Evolutionary conservation across 35 echinoderm and acorn worm genomes (phyloP).

Genomic region (Heliocidaris tuberculata): DNA sequence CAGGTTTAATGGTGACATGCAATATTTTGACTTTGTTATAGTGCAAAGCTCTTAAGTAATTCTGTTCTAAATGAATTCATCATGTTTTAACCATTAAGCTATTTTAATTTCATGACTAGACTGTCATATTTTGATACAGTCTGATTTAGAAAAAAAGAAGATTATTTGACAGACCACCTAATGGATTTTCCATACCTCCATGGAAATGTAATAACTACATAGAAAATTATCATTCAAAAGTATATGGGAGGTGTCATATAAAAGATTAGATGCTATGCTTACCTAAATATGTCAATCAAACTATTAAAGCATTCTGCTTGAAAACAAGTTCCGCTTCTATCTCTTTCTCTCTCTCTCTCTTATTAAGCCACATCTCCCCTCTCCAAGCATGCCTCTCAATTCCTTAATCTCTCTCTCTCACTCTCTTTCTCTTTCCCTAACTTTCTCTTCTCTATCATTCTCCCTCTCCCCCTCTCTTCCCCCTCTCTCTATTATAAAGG

Average conservation of each 20-base stretch:
- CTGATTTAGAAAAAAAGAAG: neutral
- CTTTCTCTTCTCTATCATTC: neutral
- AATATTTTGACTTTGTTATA: neutral
- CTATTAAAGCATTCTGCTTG: neutral
- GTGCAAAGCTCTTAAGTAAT: neutral
- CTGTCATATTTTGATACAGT: neutral
- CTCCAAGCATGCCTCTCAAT: neutral
- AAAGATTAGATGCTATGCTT: neutral
- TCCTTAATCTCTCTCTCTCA: too few relatives aligned
- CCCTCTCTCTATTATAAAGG: neutral
- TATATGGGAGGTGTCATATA: neutral
- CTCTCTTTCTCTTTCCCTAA: too few relatives aligned
- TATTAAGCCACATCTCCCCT: neutral
- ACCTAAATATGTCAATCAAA: conserved; percentile 6
- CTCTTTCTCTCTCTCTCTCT: neutral
- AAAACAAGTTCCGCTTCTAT: neutral
- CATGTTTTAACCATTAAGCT: neutral
- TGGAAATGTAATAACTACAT: too few relatives aligned
- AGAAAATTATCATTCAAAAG: neutral
- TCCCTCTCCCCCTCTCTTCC: neutral
- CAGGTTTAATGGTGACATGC: neutral
- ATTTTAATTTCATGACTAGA: neutral
- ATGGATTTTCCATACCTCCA: too few relatives aligned
- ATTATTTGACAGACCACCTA: neutral
- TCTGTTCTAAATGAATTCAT: neutral